Evolutionary conservation across 2,113 vertebrate genomes (phyloP).

Genomic region (Corvus hawaiiensis): DNA sequence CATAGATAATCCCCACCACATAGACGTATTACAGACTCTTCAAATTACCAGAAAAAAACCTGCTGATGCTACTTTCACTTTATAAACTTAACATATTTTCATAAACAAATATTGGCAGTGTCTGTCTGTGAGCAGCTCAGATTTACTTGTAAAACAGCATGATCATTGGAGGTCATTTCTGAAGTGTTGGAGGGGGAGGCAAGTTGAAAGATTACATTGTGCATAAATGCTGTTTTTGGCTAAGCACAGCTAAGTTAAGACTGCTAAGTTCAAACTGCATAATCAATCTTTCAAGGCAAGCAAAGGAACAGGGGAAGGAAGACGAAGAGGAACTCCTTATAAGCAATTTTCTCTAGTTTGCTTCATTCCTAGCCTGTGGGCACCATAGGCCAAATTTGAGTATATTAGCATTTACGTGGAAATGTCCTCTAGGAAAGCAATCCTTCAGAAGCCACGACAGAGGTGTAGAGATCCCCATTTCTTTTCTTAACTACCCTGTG

Average conservation of each 20-base stretch:
- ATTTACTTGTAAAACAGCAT: background rate
- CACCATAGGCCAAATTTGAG: background rate
- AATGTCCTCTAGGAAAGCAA: background rate
- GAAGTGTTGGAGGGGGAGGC: background rate
- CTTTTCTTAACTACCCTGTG: background rate
- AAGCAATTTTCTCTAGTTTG: background rate
- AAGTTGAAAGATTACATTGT: background rate
- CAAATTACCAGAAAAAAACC: background rate
- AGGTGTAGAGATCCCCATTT: background rate
- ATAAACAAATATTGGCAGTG: background rate
- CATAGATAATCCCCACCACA: background rate
- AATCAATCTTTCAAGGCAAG: background rate
- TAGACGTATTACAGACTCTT: rapidly evolving
- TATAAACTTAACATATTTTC: background rate
- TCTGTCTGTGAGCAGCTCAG: background rate
- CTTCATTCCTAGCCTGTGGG: background rate
- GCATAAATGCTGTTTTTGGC: background rate
- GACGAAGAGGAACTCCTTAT: background rate
- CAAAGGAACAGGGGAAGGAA: background rate
- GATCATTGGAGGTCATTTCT: background rate
- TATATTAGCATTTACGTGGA: background rate
- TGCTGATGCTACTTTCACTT: background rate
- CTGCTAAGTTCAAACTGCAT: background rate
- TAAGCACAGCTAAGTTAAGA: background rate
- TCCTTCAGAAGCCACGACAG: background rate